Conservation (phyloP, 2,888 invertebrate genomes). For the Barypeithes pellucidus region DNA sequence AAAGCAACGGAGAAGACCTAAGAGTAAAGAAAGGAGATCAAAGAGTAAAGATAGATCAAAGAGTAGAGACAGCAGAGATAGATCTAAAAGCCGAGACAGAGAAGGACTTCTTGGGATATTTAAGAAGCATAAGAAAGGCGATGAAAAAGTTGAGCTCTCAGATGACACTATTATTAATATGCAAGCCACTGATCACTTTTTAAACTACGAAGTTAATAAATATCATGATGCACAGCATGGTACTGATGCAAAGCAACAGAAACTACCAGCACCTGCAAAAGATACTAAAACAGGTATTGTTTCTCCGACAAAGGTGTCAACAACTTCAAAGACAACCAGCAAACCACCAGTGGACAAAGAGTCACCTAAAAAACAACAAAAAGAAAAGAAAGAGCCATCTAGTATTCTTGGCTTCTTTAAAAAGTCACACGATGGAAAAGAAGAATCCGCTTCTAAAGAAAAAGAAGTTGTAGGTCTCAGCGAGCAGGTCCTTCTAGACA, state of each 20-base stretch:
- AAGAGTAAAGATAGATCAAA: conserved; percentile 49
- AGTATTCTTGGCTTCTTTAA: conserved; percentile 6
- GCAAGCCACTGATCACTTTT: conserved; percentile 55
- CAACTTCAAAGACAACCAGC: neutral
- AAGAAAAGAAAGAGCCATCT: conserved; percentile 17
- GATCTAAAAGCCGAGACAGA: conserved; percentile 48
- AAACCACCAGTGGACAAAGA: neutral
- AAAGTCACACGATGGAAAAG: conserved; percentile 22
- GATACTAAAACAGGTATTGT: neutral
- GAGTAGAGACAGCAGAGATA: conserved; percentile 45
- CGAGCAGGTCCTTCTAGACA: conserved; percentile 14
- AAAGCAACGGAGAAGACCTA: conserved; percentile 29
- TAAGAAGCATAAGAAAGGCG: conserved; percentile 57
- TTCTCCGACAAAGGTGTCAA: conserved; percentile 15
- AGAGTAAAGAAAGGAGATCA: conserved; percentile 45
- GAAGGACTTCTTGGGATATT: conserved; percentile 60
- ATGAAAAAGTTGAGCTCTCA: conserved; percentile 44
- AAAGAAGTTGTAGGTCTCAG: conserved; percentile 9
- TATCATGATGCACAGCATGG: conserved; percentile 64
- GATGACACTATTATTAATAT: conserved; percentile 54
- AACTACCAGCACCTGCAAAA: neutral
- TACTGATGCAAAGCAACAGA: too few relatives aligned
- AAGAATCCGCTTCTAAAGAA: conserved; percentile 40
- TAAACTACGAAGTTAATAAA: conserved; percentile 61
- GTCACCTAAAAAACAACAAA: conserved; percentile 6